Conservation (phyloP, 1,140 invertebrate genomes). For the Odontomachus brunneus region DNA sequence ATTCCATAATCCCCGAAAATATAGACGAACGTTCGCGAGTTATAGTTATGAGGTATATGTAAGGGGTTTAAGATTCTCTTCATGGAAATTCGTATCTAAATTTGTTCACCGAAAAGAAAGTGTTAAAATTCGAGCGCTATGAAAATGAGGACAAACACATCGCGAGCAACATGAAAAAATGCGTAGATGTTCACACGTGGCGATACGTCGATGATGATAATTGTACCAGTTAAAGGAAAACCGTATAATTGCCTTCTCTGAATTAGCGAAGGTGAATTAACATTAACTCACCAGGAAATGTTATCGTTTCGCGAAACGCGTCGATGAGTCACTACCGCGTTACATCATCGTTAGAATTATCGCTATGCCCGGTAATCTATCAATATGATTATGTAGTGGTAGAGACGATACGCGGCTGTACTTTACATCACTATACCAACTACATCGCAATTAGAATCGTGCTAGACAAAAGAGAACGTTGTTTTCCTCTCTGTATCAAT, state of each 20-base stretch:
- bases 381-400: slow-evolving; percentile 22
- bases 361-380: slow-evolving; percentile 17
- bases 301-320: slow-evolving; percentile 32
- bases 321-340: slow-evolving; percentile 26
- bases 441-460: background rate
- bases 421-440: slow-evolving; percentile 5
- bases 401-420: background rate
- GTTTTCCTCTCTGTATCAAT: too few species aligned
- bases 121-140: background rate
- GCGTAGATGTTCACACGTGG: too few species aligned
- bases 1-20: slow-evolving; percentile 7
- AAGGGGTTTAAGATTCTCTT: slow-evolving; percentile 12
- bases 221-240: slow-evolving; percentile 21
- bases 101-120: too few species aligned
- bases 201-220: background rate
- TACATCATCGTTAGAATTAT: slow-evolving; percentile 39
- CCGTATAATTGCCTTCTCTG: slow-evolving; percentile 18
- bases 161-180: too few species aligned
- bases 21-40: background rate
- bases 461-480: background rate
- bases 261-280: slow-evolving; percentile 37
- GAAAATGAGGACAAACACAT: background rate
- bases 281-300: slow-evolving; percentile 12
- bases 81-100: background rate
- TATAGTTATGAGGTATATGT: background rate